phyloP scores from a whole-genome alignment of 2,797 vertebrate genomes.

The Agapornis canus region DNA sequence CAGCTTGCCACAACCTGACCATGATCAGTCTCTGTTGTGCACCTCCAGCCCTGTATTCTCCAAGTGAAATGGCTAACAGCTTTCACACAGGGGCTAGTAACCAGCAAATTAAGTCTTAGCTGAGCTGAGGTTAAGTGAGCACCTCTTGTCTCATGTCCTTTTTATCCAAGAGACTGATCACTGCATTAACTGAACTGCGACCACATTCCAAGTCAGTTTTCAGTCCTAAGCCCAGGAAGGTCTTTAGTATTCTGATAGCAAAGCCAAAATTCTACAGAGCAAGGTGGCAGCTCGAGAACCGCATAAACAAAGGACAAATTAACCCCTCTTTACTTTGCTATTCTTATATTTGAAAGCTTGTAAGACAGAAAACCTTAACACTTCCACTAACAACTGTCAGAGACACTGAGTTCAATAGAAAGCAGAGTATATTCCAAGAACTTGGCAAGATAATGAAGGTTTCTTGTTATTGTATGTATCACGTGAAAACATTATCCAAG shows the following conservation, averaged over 20 bases:
- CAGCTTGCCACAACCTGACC: not conserved
- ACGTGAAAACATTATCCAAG: constrained; percentile 50
- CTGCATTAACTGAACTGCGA: not conserved
- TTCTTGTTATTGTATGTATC: constrained; percentile 32
- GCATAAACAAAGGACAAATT: constrained; percentile 35
- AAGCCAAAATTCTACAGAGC: constrained; percentile 25
- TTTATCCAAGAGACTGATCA: not conserved
- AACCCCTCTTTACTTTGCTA: constrained; percentile 10
- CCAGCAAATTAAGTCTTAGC: not conserved
- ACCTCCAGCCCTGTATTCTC: not conserved
- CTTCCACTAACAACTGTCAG: constrained; percentile 8
- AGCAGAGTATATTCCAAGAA: constrained; percentile 37
- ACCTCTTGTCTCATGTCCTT: not conserved
- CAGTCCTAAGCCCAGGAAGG: not conserved
- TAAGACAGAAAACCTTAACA: constrained; percentile 24
- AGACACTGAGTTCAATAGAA: not conserved
- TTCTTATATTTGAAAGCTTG: not conserved
- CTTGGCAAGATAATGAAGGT: constrained; percentile 48
- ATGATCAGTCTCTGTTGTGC: not conserved
- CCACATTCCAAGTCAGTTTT: not conserved
- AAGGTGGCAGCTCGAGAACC: not conserved
- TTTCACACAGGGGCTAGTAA: not conserved
- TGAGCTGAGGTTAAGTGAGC: not conserved
- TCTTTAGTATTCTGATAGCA: not conserved
- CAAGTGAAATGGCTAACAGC: not conserved